These are phyloP conservation scores for Melieria picta DNA, from an alignment of 2,888 invertebrate genomes.

Conservation along the genomic window DNA sequence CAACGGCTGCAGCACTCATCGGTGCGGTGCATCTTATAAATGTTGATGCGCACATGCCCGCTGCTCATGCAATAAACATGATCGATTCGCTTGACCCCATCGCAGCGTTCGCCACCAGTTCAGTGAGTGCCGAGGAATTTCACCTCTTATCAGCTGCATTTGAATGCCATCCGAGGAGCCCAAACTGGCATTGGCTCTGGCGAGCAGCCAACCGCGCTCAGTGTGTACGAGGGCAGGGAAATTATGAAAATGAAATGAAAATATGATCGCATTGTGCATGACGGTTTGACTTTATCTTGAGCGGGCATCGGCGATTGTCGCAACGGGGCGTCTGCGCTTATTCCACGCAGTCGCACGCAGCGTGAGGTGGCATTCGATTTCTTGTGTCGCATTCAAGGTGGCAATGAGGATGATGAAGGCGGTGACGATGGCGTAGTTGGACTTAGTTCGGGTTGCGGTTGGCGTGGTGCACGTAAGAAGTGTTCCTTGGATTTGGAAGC, in stretches of 20 bases:
- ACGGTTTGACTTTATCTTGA: slow-evolving; percentile 40
- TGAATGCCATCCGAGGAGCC: slow-evolving; percentile 10
- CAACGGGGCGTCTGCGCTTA: slow-evolving; percentile 35
- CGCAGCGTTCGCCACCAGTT: background rate
- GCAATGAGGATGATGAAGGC: slow-evolving; percentile 12
- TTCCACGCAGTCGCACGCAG: slow-evolving; percentile 34
- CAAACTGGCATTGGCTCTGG: background rate
- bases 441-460: no score
- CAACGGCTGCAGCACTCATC: background rate
- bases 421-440: slow-evolving; percentile 2
- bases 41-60: slow-evolving; percentile 13
- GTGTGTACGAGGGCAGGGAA: background rate
- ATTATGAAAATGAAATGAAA: slow-evolving; percentile 39
- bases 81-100: slow-evolving; percentile 21
- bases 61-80: slow-evolving; percentile 28
- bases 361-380: slow-evolving; percentile 27
- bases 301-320: slow-evolving; percentile 35
- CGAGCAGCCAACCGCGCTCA: background rate
- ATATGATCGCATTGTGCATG: slow-evolving; percentile 41
- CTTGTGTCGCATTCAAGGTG: slow-evolving; percentile 19
- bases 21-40: slow-evolving; percentile 34
- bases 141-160: slow-evolving; percentile 18
- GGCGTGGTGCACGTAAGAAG: no score
- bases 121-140: slow-evolving; percentile 9
- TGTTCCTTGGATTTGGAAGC: no score